phyloP scores from a whole-genome alignment of 2,113 vertebrate genomes.

The Eulemur macaco region DNA sequence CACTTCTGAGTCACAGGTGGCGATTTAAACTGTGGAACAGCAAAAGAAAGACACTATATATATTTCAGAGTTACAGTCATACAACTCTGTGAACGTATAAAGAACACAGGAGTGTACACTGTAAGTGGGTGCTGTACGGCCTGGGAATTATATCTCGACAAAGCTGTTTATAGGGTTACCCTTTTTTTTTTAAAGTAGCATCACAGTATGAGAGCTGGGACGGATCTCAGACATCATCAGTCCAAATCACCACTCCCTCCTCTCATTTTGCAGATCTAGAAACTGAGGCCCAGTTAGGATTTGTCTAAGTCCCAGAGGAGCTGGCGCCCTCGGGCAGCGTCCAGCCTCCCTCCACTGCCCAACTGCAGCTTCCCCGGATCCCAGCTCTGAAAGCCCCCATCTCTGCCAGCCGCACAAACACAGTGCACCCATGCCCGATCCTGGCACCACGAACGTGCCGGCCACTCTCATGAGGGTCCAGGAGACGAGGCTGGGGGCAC shows the following conservation, averaged over 20 bases:
- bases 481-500: not conserved
- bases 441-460: rapidly evolving
- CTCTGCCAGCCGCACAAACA: not conserved
- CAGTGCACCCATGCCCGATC: not conserved
- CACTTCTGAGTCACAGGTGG: not conserved
- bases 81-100: not conserved
- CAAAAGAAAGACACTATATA: not conserved
- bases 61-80: not conserved
- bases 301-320: not conserved
- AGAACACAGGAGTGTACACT: not conserved
- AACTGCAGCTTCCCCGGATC: not conserved
- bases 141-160: not conserved
- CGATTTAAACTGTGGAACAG: not conserved
- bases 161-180: not conserved
- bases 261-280: not conserved
- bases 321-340: not conserved
- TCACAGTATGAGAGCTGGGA: not conserved
- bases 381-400: not conserved
- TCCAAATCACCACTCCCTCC: no score
- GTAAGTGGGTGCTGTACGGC: rapidly evolving
- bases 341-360: no score
- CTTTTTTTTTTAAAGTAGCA: not conserved
- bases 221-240: not conserved
- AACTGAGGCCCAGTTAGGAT: not conserved
- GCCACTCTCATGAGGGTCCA: not conserved